A percentile compares a stretch with the other conserved stretches of the same genome.
phyloP scores from a whole-genome alignment of 2,113 vertebrate species.

The Isurus oxyrinchus region DNA sequence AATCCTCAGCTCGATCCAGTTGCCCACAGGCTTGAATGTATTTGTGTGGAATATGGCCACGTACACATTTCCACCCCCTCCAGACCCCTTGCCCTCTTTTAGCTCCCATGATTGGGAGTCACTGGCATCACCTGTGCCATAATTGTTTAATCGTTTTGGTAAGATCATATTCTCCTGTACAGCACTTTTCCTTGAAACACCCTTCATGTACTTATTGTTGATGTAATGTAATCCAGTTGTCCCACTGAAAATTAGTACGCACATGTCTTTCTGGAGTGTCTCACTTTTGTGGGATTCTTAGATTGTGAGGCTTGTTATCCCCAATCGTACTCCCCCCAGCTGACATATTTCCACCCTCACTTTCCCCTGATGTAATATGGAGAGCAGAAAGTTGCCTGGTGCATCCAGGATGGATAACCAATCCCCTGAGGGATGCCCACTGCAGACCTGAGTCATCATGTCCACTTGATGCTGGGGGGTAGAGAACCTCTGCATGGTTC shows the following conservation, averaged over 20 bases:
- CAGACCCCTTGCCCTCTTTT: background rate
- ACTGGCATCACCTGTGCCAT: background rate
- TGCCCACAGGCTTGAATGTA: background rate
- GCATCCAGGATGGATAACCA: background rate
- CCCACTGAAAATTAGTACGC: background rate
- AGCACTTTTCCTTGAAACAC: background rate
- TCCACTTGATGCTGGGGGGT: too few species aligned
- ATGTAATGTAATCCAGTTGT: background rate
- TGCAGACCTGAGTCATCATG: background rate
- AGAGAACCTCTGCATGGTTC: background rate
- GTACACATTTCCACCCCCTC: background rate
- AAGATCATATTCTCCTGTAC: background rate
- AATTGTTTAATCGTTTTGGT: background rate
- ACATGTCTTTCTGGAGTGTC: background rate
- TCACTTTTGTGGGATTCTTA: background rate
- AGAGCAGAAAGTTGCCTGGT: background rate
- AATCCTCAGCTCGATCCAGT: background rate
- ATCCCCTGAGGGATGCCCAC: background rate
- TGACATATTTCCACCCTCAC: background rate
- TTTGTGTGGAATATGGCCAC: background rate
- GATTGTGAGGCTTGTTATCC: background rate
- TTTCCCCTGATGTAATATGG: background rate
- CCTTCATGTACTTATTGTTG: background rate
- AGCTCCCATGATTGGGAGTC: background rate
- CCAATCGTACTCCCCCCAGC: background rate